These are phyloP conservation scores for Cantharis flavilabris DNA, from an alignment of 2,888 invertebrate species.

Conservation along the genomic window DNA sequence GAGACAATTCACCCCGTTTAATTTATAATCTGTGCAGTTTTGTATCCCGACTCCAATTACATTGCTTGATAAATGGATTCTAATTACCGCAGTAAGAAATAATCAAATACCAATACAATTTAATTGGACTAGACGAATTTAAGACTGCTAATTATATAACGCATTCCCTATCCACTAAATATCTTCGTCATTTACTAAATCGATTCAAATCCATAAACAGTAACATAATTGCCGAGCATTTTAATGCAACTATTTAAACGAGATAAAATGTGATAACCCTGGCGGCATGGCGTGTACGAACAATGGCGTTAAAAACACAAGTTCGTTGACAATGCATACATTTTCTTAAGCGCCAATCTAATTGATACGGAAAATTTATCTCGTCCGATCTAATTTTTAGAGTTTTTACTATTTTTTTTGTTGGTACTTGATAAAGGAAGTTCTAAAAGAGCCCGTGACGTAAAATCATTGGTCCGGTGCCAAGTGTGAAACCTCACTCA, in stretches of 20 bases:
- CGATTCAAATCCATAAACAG: background rate
- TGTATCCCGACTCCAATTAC: background rate
- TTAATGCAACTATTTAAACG: constrained; percentile 10
- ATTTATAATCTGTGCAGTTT: background rate
- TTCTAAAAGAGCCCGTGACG: constrained; percentile 21
- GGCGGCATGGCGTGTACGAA: constrained; percentile 16
- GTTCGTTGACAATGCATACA: constrained; percentile 19
- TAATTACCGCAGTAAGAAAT: background rate
- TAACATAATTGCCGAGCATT: constrained; percentile 12
- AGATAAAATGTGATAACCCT: constrained; percentile 25
- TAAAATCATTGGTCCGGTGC: constrained; percentile 19
- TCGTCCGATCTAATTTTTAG: background rate
- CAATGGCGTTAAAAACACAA: constrained; percentile 12
- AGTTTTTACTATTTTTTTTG: background rate
- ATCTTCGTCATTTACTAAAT: background rate
- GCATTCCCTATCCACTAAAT: background rate
- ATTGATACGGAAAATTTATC: background rate
- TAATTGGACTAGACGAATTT: background rate
- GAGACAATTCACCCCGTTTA: background rate
- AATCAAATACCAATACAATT: background rate
- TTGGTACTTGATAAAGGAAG: constrained; percentile 15
- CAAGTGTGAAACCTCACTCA: constrained; percentile 18
- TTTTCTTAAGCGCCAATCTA: background rate
- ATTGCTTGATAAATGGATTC: background rate
- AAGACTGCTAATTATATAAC: background rate